These are phyloP conservation scores for Illadopsis cleaveri DNA, from an alignment of 2,113 vertebrate species.

Conservation along the genomic window DNA sequence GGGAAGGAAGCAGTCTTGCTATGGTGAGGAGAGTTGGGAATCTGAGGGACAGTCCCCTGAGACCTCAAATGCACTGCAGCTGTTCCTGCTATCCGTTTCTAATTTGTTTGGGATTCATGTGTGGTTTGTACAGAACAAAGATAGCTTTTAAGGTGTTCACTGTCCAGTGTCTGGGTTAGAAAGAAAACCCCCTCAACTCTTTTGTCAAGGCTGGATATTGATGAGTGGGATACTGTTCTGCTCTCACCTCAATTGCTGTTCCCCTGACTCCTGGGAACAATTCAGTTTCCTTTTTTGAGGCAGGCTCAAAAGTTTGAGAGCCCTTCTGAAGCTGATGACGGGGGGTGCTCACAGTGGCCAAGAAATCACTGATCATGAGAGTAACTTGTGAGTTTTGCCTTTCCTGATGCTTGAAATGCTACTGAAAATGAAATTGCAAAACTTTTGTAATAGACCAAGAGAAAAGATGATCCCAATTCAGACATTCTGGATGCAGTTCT, in stretches of 20 bases:
- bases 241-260: neutral
- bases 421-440: neutral
- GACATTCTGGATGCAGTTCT: neutral
- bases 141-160: neutral
- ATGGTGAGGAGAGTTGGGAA: slow-evolving; percentile 56
- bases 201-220: neutral
- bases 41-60: neutral
- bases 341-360: neutral
- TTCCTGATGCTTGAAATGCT: neutral
- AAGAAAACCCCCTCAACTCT: neutral
- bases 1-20: slow-evolving; percentile 13
- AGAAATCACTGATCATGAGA: neutral
- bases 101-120: neutral
- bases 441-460: neutral
- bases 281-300: neutral
- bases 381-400: neutral
- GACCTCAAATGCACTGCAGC: neutral
- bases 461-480: neutral
- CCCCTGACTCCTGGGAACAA: neutral
- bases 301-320: neutral
- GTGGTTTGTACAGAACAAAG: neutral
- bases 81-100: neutral
- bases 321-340: neutral
- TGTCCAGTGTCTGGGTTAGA: neutral
- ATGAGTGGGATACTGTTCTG: neutral